Percentiles rank a stretch among this genome's conserved stretches.
phyloP scores from a whole-genome alignment of 1,140 invertebrate genomes.

The Meloidogyne exigua region DNA sequence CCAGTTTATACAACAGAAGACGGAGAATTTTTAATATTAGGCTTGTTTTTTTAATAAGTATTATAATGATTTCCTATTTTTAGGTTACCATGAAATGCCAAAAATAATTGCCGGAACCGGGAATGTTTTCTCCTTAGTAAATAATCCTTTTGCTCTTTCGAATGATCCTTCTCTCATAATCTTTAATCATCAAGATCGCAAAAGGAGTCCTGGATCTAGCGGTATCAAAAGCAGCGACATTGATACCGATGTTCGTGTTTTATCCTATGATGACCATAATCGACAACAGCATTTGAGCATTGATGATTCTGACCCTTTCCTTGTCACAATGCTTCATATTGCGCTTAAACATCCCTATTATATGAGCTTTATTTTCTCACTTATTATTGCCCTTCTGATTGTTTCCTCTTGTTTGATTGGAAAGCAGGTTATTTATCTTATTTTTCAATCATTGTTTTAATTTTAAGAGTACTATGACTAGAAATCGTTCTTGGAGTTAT shows the following conservation, averaged over 20 bases:
- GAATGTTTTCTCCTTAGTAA: not conserved
- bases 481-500: not conserved
- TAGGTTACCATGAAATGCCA: conserved; percentile 40
- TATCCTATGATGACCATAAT: not conserved
- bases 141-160: not conserved
- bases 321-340: not conserved
- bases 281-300: not conserved
- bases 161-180: not conserved
- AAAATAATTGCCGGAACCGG: conserved; percentile 7
- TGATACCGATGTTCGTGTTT: not conserved
- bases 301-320: not conserved
- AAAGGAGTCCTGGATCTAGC: no score
- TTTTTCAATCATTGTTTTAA: not conserved
- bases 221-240: not conserved
- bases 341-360: not conserved
- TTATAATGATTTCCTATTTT: not conserved
- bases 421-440: not conserved
- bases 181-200: not conserved
- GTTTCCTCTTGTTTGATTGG: not conserved
- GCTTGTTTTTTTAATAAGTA: conserved; percentile 21
- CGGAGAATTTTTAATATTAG: conserved; percentile 45
- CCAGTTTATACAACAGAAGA: conserved; percentile 38
- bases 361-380: not conserved
- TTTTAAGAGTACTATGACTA: not conserved
- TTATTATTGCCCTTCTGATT: not conserved